Evolutionary conservation across 2,888 invertebrate genomes (phyloP).

Genomic region (Isotomurus palustris): DNA sequence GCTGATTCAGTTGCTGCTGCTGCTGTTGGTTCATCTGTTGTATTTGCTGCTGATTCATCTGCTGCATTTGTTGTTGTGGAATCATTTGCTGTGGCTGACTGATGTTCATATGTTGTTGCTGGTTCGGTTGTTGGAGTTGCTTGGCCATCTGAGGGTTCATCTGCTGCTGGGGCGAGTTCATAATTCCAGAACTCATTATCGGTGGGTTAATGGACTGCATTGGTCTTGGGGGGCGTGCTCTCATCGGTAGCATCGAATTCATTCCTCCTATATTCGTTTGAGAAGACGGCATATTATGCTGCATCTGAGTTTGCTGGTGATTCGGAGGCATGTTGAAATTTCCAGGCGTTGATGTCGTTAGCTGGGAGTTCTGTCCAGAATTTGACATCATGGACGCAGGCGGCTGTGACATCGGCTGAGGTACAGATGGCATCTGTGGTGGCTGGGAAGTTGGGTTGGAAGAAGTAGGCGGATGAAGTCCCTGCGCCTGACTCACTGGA

Average conservation of each 20-base stretch:
- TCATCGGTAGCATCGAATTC: slow-evolving; percentile 47
- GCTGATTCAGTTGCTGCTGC: slow-evolving; percentile 43
- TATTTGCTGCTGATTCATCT: slow-evolving; percentile 29
- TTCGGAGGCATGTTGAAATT: slow-evolving; percentile 47
- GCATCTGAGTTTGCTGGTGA: slow-evolving; percentile 48
- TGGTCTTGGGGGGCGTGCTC: not conserved
- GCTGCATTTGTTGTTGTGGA: slow-evolving; percentile 16
- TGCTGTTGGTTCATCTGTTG: slow-evolving; percentile 45
- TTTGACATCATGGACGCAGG: slow-evolving; percentile 42
- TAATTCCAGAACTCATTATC: slow-evolving; percentile 9
- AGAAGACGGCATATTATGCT: slow-evolving; percentile 45
- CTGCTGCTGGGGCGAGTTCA: slow-evolving; percentile 33
- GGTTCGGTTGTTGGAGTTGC: slow-evolving; percentile 68
- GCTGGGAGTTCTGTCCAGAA: not conserved
- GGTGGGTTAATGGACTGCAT: slow-evolving; percentile 19
- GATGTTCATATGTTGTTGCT: slow-evolving; percentile 62
- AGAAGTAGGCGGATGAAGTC: slow-evolving; percentile 50
- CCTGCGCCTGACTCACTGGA: slow-evolving; percentile 17
- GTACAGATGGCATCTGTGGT: slow-evolving; percentile 49
- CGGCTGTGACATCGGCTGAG: slow-evolving; percentile 56
- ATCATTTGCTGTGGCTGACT: slow-evolving; percentile 19
- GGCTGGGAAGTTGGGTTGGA: slow-evolving; percentile 39
- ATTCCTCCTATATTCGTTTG: slow-evolving; percentile 46
- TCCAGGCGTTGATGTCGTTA: slow-evolving; percentile 22
- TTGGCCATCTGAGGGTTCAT: slow-evolving; percentile 11